Base-by-base conservation (phyloP, 2,113 vertebrate species). In the Herpetotheres cachinnans region DNA sequence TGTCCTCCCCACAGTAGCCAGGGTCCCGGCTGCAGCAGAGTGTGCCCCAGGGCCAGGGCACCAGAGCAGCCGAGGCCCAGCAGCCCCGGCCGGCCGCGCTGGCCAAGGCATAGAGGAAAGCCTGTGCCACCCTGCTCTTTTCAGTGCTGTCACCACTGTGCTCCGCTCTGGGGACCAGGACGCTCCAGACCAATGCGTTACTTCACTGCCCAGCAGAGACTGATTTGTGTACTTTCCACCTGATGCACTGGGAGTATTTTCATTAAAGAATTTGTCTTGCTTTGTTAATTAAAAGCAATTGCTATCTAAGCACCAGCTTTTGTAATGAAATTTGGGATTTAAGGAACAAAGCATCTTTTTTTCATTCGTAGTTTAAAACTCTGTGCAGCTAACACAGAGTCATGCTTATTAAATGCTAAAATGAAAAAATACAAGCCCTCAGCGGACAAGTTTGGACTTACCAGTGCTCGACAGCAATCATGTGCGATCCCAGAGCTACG, bases 151-250 rank as follows among this genome's bases (percentile, higher is more conserved):
- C 79, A 30, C 18, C 2, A 0, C 76, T 77, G 25, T 30, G 62
- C 66, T 70, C n/a, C 5, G 1, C 32, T 15, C 65, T 27, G 55
- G 59, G 50, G 10, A 46, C 30, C 0, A 0, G 19, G 42, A 61
- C 3, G 5, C 29, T 73, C 58, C 67, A 62, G 76, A 38, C 50
- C 50, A 58, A 16, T 0, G 0, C 0, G 0, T 40, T 54, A 26
- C 71, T 50, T 67, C 82, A 34, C 46, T 0, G 1, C 47, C 78
- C 70, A 73, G 89, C 69, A 50, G 67, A 67, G 69, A 78, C 50
- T 16, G 59, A 18, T 44, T 46, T n/a, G 44, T 55, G 73, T 46
- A 61, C 73, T 72, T 89, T 49, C 74, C 38, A 76, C 61, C 29
- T 63, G 61, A 76, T 15, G 24, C 67, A 42, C 86, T 50, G 65